Evolutionary conservation across 2,888 invertebrate genomes (phyloP), one percentile per base, ranked within the genome.

Genomic region (Lottia gigantea): DNA sequence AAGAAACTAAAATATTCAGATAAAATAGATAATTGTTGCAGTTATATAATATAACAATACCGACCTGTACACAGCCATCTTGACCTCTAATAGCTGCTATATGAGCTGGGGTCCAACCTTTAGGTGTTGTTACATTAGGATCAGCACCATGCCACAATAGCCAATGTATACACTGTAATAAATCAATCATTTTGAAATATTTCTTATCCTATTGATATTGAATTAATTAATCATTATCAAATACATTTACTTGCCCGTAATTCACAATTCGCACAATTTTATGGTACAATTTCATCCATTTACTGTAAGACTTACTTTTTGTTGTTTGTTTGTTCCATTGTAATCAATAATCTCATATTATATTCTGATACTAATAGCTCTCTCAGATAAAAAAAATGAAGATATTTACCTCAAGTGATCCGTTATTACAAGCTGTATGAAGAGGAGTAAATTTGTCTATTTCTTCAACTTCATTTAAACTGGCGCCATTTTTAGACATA

Each of bases 141-240:
- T 89, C 88, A 45, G 89, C 88, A 3, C 88, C 87, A 77, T 89
- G 88, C 88, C 88, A 89, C 64, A 89, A 75, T 72, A 89, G 73
- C 88, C 88, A 89, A 73, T 89, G 89, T 40, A 87, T 73, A 77
- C 87, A 87, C 88, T 89, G 77, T 70, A 76, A 76, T 40, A 40
- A 11, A 40, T 40, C 1, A 1, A 40, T 40, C 8, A 11, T 11
- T 40, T 40, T 40, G 31, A 31, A 31, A 6, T 31, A 31, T 31
- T 31, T 31, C 31, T n/a, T n/a, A n/a, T n/a, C n/a, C n/a, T n/a
- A n/a, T n/a, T n/a, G n/a, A n/a, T n/a, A n/a, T n/a, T n/a, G n/a
- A n/a, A n/a, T n/a, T n/a, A n/a, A n/a, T n/a, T n/a, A n/a, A n/a
- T n/a, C n/a, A n/a, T n/a, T n/a, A n/a, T n/a, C n/a, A n/a, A n/a